Conservation (phyloP, 2,888 invertebrate genomes). For the Trichogramma evanescens region DNA sequence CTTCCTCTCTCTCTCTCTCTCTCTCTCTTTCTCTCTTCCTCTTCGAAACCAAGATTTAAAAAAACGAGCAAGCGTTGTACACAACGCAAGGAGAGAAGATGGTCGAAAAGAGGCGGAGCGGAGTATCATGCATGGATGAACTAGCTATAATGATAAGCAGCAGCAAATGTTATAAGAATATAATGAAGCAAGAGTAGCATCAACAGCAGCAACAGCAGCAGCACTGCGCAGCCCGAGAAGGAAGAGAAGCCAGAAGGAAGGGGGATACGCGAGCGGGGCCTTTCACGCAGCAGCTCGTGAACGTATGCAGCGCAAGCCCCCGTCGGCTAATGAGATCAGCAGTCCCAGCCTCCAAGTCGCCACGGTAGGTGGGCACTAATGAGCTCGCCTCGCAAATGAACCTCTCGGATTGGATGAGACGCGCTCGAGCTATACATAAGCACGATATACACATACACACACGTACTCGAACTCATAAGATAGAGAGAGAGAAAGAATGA, state of each 20-base stretch:
- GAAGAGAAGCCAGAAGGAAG: no score
- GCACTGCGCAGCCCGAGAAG: no score
- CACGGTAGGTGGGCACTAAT: conserved; percentile 24
- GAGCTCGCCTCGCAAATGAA: conserved; percentile 16
- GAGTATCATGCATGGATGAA: conserved; percentile 27
- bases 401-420: conserved; percentile 8
- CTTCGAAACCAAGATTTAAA: background rate
- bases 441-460: conserved; percentile 1
- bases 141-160: conserved; percentile 38
- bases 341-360: background rate
- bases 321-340: conserved; percentile 18
- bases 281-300: background rate
- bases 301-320: background rate
- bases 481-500: background rate
- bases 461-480: background rate
- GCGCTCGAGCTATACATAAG: background rate
- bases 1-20: conserved; percentile 3
- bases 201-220: background rate
- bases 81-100: conserved; percentile 15
- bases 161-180: conserved; percentile 27
- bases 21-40: background rate
- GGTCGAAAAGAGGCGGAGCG: conserved; percentile 23
- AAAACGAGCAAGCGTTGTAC: background rate
- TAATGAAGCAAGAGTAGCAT: conserved; percentile 41
- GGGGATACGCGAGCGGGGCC: background rate